Conservation (phyloP, 2,888 invertebrate species). For the Eurytoma adleriae region DNA sequence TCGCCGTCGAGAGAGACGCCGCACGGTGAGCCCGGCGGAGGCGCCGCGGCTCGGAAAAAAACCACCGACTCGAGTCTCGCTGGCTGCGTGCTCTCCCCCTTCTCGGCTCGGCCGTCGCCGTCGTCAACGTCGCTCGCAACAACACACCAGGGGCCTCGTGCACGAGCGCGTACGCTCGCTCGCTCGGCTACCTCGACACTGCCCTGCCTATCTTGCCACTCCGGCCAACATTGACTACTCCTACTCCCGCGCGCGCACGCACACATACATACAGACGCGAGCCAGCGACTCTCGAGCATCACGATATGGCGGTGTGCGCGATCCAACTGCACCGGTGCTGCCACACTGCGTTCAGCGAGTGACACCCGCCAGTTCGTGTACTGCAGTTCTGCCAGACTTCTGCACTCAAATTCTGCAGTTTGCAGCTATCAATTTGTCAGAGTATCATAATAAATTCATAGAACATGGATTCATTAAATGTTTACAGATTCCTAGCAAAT, state of each 20-base stretch:
- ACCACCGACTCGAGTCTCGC: constrained; percentile 7
- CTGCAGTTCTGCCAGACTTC: too few species aligned
- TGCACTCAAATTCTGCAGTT: too few species aligned
- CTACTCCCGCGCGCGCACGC: not conserved
- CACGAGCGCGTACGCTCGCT: constrained; percentile 21
- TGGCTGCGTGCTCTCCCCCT: not conserved
- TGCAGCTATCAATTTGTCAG: too few species aligned
- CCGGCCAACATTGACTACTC: constrained; percentile 15
- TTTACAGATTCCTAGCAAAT: too few species aligned
- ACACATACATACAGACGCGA: constrained; percentile 12
- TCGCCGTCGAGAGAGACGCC: too few species aligned
- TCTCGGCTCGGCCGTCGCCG: constrained; percentile 8
- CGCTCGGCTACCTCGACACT: constrained; percentile 43
- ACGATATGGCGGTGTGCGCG: too few species aligned
- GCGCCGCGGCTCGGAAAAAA: not conserved
- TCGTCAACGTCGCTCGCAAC: not conserved
- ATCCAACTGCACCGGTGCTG: too few species aligned
- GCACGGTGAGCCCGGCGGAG: not conserved
- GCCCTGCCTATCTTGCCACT: constrained; percentile 23
- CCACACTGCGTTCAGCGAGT: too few species aligned
- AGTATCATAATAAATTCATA: too few species aligned
- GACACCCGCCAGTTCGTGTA: too few species aligned
- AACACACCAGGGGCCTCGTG: not conserved
- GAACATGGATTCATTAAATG: too few species aligned
- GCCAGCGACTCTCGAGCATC: not conserved